A percentile compares a stretch with the other conserved stretches of the same genome.
Evolutionary conservation across 92 coral and sea anemone species (phyloP).

Genomic region (Galaxea fascicularis): DNA sequence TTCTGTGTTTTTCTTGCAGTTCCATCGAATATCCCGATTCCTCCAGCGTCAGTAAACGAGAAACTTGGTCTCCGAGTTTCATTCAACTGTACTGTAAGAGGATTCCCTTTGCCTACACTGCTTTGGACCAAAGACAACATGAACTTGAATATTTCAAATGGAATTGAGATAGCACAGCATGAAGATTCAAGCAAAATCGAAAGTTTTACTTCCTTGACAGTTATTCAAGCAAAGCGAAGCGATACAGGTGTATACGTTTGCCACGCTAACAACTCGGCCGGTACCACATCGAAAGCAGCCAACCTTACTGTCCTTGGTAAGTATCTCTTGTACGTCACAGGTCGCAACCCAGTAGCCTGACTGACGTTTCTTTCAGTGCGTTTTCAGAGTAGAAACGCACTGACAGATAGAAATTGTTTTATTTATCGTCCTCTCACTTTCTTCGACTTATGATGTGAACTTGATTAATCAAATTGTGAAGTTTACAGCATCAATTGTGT

Average conservation of each 20-base stretch:
- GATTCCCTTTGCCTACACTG: slow-evolving; percentile 61
- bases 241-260: slow-evolving; percentile 59
- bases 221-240: background rate
- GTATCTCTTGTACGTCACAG: background rate
- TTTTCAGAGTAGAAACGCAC: no score
- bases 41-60: background rate
- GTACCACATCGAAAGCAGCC: background rate
- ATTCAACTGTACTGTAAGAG: slow-evolving; percentile 63
- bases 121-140: slow-evolving; percentile 62
- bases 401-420: no score
- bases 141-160: slow-evolving; percentile 16
- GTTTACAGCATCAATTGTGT: no score
- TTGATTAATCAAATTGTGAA: no score
- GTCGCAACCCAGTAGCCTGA: no score
- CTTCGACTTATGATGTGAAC: no score
- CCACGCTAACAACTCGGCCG: slow-evolving; percentile 38
- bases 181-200: background rate
- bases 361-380: no score
- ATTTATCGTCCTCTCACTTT: no score
- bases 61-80: slow-evolving; percentile 24
- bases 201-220: slow-evolving; percentile 12
- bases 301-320: slow-evolving; percentile 55
- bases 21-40: slow-evolving; percentile 26
- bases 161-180: background rate
- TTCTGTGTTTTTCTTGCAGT: slow-evolving; percentile 14